Percentiles rank a stretch among this genome's conserved stretches.
phyloP scores from a whole-genome alignment of 2,797 vertebrate genomes.

The Calcarius lapponicus region DNA sequence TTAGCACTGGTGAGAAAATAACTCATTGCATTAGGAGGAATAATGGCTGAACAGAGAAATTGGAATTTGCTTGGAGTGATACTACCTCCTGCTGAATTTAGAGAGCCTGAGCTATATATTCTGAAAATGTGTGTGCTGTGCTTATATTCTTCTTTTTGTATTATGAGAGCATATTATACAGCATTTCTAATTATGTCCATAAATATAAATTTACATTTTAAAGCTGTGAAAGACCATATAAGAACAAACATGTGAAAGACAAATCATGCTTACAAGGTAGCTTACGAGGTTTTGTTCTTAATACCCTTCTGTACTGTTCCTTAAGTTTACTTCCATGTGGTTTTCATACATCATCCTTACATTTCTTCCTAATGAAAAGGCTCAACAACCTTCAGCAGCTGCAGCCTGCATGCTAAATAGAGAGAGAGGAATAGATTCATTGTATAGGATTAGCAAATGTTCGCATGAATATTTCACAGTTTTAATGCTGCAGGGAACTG shows the following conservation, averaged over 20 bases:
- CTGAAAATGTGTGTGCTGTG: not conserved
- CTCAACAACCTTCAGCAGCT: slow-evolving; percentile 33
- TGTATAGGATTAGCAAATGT: slow-evolving; percentile 40
- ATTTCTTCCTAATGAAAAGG: slow-evolving; percentile 40
- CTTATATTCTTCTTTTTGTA: not conserved
- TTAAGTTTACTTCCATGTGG: not conserved
- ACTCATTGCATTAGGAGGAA: not conserved
- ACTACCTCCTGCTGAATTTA: not conserved
- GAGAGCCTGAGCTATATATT: not conserved
- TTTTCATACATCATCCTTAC: slow-evolving; percentile 37
- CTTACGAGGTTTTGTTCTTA: not conserved
- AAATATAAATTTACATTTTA: slow-evolving; percentile 21
- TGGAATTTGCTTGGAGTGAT: not conserved
- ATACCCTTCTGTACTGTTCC: not conserved
- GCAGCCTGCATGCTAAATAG: slow-evolving; percentile 47
- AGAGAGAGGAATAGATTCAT: not conserved
- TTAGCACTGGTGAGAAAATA: slow-evolving; percentile 5
- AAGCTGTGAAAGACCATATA: not conserved
- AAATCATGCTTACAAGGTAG: not conserved
- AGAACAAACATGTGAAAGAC: not conserved
- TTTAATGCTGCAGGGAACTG: not conserved
- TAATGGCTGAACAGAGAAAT: not conserved
- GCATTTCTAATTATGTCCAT: not conserved
- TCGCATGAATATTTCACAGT: slow-evolving; percentile 50
- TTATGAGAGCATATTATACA: not conserved